Evolutionary conservation across 2,888 invertebrate genomes (phyloP).

Genomic region (Lasius fuliginosus): DNA sequence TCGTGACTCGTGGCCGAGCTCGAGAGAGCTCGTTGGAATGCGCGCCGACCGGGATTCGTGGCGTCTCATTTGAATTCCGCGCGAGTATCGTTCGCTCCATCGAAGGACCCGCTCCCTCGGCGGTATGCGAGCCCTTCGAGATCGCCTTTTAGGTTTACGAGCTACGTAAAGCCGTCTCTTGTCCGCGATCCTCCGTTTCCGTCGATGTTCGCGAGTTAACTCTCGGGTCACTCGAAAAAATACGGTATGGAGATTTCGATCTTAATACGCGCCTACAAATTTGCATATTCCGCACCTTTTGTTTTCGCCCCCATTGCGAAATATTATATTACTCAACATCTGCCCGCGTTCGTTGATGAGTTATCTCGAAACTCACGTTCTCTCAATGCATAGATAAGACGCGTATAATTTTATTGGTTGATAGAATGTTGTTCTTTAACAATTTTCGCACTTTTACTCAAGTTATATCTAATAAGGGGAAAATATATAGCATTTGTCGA

Average conservation of each 20-base stretch:
- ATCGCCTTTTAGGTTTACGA: conserved; percentile 58
- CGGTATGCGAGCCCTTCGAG: conserved; percentile 65
- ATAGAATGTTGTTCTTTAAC: background rate
- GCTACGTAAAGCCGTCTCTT: conserved; percentile 36
- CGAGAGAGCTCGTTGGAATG: conserved; percentile 58
- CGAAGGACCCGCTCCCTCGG: conserved; percentile 73
- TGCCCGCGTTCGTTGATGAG: background rate
- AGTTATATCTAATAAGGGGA: background rate
- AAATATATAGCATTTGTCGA: background rate
- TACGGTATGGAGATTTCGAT: background rate
- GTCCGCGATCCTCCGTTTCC: conserved; percentile 34
- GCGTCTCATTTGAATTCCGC: conserved; percentile 79
- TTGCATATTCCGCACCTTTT: background rate
- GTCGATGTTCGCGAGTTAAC: conserved; percentile 32
- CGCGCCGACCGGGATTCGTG: conserved; percentile 54
- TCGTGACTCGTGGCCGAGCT: conserved; percentile 68
- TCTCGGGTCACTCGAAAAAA: background rate
- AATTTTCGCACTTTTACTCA: background rate
- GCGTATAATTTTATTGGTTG: background rate
- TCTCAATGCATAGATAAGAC: background rate
- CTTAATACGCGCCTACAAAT: conserved; percentile 1
- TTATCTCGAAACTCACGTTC: background rate
- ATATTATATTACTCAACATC: background rate
- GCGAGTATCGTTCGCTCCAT: conserved; percentile 78
- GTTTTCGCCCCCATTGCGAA: background rate